Percentiles rank a stretch among this genome's conserved stretches.
Evolutionary conservation across 2,797 vertebrate species (phyloP).

Genomic region (Poecilia wingei): DNA sequence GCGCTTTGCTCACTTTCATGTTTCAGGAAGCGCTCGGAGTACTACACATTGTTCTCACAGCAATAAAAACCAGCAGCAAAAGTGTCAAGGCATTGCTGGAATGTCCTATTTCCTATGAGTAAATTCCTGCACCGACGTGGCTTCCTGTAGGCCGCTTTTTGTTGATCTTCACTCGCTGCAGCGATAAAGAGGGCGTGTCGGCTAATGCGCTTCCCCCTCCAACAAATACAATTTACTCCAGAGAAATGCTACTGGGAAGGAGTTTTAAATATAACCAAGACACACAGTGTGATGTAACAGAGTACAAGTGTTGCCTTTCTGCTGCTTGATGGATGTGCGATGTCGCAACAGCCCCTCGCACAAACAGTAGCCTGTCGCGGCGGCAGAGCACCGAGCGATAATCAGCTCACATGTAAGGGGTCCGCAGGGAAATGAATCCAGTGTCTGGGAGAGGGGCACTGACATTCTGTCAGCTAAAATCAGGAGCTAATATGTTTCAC

Average conservation of each 20-base stretch:
- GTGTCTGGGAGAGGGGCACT: constrained; percentile 55
- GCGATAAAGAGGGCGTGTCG: constrained; percentile 74
- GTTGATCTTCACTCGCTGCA: constrained; percentile 58
- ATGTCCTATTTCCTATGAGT: constrained; percentile 77
- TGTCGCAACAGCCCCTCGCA: constrained; percentile 36
- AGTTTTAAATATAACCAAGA: constrained; percentile 38
- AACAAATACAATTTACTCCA: constrained; percentile 56
- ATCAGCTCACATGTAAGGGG: constrained; percentile 43
- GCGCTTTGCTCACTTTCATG: constrained; percentile 60
- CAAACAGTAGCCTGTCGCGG: constrained; percentile 55
- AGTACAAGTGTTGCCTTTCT: constrained; percentile 37
- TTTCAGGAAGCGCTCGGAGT: constrained; percentile 71
- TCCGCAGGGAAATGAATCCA: constrained; percentile 49
- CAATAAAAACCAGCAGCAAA: constrained; percentile 68
- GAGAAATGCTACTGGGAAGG: constrained; percentile 48
- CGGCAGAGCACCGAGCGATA: constrained; percentile 38
- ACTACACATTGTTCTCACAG: constrained; percentile 66
- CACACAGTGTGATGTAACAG: constrained; percentile 37
- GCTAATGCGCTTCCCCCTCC: constrained; percentile 63
- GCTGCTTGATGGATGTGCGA: constrained; percentile 46
- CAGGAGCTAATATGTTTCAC: constrained; percentile 85
- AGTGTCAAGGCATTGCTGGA: constrained; percentile 77
- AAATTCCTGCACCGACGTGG: constrained; percentile 62
- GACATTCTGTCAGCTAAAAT: constrained; percentile 80
- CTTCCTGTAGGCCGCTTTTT: constrained; percentile 75